Evolutionary conservation across 2,113 vertebrate species (phyloP), one percentile per base, ranked within the genome.

Genomic region (Hipposideros armiger): DNA sequence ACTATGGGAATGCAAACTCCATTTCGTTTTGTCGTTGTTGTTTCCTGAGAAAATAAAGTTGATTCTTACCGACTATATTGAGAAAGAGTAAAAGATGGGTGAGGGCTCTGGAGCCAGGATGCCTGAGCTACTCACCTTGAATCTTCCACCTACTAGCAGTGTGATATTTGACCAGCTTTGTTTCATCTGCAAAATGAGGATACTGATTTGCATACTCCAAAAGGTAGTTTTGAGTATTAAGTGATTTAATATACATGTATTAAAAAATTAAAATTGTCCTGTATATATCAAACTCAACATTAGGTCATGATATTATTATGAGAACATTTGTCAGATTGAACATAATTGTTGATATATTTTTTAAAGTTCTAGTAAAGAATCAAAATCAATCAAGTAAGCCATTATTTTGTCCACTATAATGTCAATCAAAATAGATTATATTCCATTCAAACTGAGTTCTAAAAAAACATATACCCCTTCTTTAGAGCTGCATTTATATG

Each of bases 401-500:
- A 72, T 50, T 47, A 83, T 40, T 82, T 67, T n/a, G 19, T 50
- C 13, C 4, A 96, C 40, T 81, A 83, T 36, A 94, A 86, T 36
- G 2, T 80, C n/a, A 95, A 1, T 42, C 69, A 92, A 97, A 95
- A 85, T 8, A 0, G 20, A 58, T 28, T 24, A 10, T 95, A 47
- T 36, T 69, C 24, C 74, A 58, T 92, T 91, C 66, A 74, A 70
- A 73, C 10, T 22, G 28, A 70, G 36, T 60, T 97, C 73, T 96
- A 92, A 95, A 19, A 52, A 91, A 50, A 82, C 36, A 26, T 11
- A 96, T 10, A 11, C 11, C 6, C 90, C 54, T 85, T 73, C 16
- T 91, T 62, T 92, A 86, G 54, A 64, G 47, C 40, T 90, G 19
- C 0, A 92, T 97, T 97, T 97, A 22, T 32, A 92, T 89, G 87